Evolutionary conservation across 2,888 invertebrate species (phyloP).

Genomic region (Limnephilus lunatus): DNA sequence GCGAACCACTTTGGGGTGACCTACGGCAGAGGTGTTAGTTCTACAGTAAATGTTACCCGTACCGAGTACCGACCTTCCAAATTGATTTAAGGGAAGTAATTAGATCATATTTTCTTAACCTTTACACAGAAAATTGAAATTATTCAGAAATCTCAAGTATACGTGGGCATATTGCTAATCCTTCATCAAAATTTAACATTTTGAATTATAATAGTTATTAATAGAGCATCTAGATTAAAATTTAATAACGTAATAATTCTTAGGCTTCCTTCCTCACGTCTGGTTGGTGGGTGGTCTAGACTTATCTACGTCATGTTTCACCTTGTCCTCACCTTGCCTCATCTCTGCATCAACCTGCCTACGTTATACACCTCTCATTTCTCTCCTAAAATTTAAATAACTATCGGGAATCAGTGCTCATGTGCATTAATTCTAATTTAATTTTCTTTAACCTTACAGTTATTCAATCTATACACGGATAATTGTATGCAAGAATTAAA

Average conservation of each 20-base stretch:
- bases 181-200: background rate
- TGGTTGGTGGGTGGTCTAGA: background rate
- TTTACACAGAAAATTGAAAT: background rate
- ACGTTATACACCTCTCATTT: too few species aligned
- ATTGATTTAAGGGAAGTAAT: background rate
- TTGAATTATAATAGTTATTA: background rate
- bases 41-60: too few species aligned
- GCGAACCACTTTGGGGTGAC: too few species aligned
- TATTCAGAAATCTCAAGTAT: background rate
- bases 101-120: background rate
- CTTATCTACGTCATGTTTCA: background rate
- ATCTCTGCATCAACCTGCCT: background rate
- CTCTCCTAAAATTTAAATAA: too few species aligned
- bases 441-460: too few species aligned
- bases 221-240: background rate
- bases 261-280: background rate
- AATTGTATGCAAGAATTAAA: too few species aligned
- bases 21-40: too few species aligned
- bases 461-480: too few species aligned
- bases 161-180: background rate
- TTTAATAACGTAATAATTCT: background rate
- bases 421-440: too few species aligned
- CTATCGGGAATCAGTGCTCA: too few species aligned
- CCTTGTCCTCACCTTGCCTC: background rate
- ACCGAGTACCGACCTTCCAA: too few species aligned